These are phyloP conservation scores for Tauraco hartlaubi DNA, from an alignment of 2,797 vertebrate genomes.

Conservation along the genomic window DNA sequence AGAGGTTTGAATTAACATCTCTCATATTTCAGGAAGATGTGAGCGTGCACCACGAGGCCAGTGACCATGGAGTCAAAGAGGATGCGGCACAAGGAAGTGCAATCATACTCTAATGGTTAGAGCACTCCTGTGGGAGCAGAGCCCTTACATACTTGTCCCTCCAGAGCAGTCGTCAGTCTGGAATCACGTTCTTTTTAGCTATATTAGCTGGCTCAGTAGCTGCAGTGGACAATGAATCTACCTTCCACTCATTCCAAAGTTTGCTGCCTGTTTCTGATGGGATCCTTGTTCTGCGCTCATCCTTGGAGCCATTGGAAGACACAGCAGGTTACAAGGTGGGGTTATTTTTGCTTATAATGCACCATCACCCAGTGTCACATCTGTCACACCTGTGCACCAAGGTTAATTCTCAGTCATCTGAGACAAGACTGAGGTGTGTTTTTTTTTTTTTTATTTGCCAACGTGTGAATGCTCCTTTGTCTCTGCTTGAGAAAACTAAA, in stretches of 20 bases:
- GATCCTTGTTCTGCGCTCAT: background rate
- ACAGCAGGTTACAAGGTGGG: background rate
- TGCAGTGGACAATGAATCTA: background rate
- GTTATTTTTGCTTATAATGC: rapidly evolving
- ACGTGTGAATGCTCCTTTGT: background rate
- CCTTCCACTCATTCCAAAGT: background rate
- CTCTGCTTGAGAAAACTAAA: background rate
- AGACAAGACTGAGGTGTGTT: background rate
- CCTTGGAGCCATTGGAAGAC: background rate
- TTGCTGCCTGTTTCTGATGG: background rate
- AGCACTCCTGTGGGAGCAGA: background rate
- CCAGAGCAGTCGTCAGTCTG: background rate
- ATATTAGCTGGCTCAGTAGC: background rate
- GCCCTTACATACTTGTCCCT: rapidly evolving
- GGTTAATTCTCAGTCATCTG: background rate
- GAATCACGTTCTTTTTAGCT: background rate
- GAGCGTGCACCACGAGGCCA: background rate
- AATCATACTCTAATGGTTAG: background rate
- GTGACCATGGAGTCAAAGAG: background rate
- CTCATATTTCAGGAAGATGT: background rate
- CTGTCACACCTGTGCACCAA: background rate
- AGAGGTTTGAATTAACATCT: background rate
- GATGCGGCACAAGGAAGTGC: background rate
- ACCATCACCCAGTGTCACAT: background rate
- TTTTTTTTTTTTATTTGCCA: background rate